Conservation (phyloP, 2,888 invertebrate species). For the Sphaerophoria rueppellii region DNA sequence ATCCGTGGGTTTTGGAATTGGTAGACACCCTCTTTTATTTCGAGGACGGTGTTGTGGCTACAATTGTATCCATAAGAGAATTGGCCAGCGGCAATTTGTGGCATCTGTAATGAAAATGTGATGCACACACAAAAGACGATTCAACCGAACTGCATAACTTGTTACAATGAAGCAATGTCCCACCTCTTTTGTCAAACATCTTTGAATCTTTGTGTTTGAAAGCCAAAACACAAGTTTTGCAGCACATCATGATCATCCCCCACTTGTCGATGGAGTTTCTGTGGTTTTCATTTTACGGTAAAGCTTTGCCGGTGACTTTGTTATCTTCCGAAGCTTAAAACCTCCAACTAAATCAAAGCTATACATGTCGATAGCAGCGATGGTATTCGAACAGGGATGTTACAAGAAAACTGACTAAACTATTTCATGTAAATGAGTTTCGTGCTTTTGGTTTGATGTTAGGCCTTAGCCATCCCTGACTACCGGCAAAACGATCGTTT, state of each 20-base stretch:
- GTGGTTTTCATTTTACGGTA: constrained; percentile 52
- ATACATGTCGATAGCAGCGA: not conserved
- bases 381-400: not conserved
- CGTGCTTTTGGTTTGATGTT: not conserved
- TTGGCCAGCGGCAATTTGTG: constrained; percentile 72
- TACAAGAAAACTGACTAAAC: not conserved
- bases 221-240: constrained; percentile 7
- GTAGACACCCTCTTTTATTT: constrained; percentile 52
- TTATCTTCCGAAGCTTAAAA: constrained; percentile 54
- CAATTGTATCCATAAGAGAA: constrained; percentile 32
- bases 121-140: not conserved
- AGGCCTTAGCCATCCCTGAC: constrained; percentile 8
- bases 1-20: constrained; percentile 50
- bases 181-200: constrained; percentile 64
- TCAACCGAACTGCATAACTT: constrained; percentile 20
- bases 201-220: constrained; percentile 47
- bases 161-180: constrained; percentile 42
- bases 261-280: constrained; percentile 39
- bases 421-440: too few species aligned
- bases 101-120: constrained; percentile 51
- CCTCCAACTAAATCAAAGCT: constrained; percentile 65
- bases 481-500: constrained; percentile 47
- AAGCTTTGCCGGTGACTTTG: constrained; percentile 46
- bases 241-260: constrained; percentile 53
- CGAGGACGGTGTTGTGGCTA: constrained; percentile 14